Evolutionary conservation across 1,140 invertebrate species (phyloP).

Genomic region (Leptinotarsa undecemlineata): DNA sequence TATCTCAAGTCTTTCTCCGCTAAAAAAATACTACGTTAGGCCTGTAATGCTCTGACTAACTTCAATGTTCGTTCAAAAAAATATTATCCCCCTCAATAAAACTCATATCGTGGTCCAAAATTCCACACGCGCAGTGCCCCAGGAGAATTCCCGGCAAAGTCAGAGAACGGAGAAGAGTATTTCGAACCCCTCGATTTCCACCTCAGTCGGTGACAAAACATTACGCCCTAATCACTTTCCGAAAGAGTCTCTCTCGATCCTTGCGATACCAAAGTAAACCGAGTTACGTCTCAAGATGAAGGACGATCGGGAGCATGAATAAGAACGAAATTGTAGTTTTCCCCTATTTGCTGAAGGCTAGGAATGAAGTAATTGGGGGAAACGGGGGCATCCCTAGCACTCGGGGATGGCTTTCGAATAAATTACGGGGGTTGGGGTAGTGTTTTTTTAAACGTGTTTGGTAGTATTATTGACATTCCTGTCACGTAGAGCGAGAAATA

Average conservation of each 20-base stretch:
- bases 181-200: background rate
- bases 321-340: conserved; percentile 14
- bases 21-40: too few species aligned
- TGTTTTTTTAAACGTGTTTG: background rate
- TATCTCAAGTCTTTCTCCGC: too few species aligned
- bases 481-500: conserved; percentile 16
- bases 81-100: too few species aligned
- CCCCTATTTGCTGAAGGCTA: conserved; percentile 28
- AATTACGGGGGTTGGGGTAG: conserved; percentile 10
- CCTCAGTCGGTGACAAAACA: conserved; percentile 2
- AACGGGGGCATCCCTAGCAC: conserved; percentile 2
- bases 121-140: background rate
- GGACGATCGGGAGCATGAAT: background rate
- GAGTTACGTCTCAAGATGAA: background rate
- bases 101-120: too few species aligned
- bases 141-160: background rate
- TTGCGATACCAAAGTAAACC: background rate
- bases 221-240: conserved; percentile 3
- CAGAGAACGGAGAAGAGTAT: background rate
- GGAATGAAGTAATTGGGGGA: conserved; percentile 28
- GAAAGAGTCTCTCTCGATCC: conserved; percentile 5
- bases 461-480: background rate
- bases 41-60: too few species aligned
- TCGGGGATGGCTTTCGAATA: conserved; percentile 8
- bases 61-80: too few species aligned